phyloP scores from a whole-genome alignment of 2,888 invertebrate species.

The Diarsia brunnea region DNA sequence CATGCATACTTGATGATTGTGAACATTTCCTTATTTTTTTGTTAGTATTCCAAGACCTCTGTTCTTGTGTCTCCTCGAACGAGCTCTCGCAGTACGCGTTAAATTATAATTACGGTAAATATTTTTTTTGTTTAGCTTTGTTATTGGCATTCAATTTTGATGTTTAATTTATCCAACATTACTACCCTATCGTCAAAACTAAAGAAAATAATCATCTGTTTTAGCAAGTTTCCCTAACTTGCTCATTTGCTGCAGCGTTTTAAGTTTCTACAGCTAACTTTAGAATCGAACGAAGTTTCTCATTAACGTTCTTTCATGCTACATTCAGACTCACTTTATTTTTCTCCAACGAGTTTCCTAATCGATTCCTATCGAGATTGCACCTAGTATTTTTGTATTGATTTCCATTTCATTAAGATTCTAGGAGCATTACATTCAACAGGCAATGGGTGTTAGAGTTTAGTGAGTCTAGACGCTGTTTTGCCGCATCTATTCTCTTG shows the following conservation, averaged over 20 bases:
- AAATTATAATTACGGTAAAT: no score
- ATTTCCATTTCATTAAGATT: conserved; percentile 70
- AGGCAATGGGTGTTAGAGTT: conserved; percentile 51
- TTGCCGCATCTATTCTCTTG: conserved; percentile 70
- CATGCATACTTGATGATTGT: background rate
- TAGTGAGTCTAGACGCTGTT: conserved; percentile 68
- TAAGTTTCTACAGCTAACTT: conserved; percentile 33
- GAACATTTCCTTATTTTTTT: no score
- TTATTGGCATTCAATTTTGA: background rate
- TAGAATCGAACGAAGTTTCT: conserved; percentile 51
- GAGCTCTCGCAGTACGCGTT: no score
- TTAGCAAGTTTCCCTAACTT: conserved; percentile 5
- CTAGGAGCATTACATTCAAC: conserved; percentile 64
- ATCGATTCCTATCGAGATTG: conserved; percentile 61
- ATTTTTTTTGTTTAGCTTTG: no score
- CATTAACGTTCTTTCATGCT: conserved; percentile 54
- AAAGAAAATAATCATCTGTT: conserved; percentile 26
- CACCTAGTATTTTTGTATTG: conserved; percentile 61
- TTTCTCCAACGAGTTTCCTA: conserved; percentile 56
- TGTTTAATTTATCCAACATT: background rate
- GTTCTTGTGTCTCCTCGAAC: no score
- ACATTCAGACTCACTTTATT: conserved; percentile 52
- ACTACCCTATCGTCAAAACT: background rate
- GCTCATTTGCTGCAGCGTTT: conserved; percentile 26
- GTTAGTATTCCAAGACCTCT: no score